A percentile compares a stretch with the other conserved stretches of the same genome.
These are phyloP conservation scores for Lymantria dispar DNA, from an alignment of 2,888 invertebrate genomes.

Conservation along the genomic window DNA sequence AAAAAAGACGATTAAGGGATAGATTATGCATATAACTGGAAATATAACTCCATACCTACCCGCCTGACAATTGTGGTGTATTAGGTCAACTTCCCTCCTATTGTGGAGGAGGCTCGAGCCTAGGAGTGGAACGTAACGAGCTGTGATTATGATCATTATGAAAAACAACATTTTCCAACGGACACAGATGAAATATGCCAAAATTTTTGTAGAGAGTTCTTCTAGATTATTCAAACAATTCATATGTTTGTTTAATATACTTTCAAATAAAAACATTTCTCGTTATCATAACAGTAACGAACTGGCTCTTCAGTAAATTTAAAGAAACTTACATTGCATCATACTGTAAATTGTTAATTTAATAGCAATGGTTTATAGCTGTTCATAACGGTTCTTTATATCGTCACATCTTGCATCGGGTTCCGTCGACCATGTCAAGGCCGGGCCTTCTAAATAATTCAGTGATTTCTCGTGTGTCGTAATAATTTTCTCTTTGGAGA, in stretches of 20 bases:
- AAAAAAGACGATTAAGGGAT: too few relatives aligned
- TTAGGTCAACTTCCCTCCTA: too few relatives aligned
- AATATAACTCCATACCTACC: too few relatives aligned
- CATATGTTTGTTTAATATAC: neutral
- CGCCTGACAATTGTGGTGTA: too few relatives aligned
- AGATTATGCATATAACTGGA: too few relatives aligned
- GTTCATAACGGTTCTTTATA: slow-evolving; percentile 23
- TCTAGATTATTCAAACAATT: neutral
- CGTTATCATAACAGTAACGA: neutral
- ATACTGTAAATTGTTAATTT: slow-evolving; percentile 24
- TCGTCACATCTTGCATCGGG: slow-evolving; percentile 19
- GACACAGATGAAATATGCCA: neutral
- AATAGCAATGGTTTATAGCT: slow-evolving; percentile 29
- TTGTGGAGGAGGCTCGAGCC: too few relatives aligned
- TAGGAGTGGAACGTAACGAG: too few relatives aligned
- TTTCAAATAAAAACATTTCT: slow-evolving; percentile 5
- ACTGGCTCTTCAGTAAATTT: slow-evolving; percentile 3
- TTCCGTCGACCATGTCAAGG: slow-evolving; percentile 31
- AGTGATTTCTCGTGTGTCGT: slow-evolving; percentile 31
- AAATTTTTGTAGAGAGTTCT: neutral
- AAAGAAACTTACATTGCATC: slow-evolving; percentile 12
- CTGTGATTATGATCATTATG: too few relatives aligned
- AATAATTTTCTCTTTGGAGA: slow-evolving; percentile 31
- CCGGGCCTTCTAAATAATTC: slow-evolving; percentile 25
- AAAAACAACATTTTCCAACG: too few relatives aligned